phyloP scores from a whole-genome alignment of 2,797 vertebrate genomes.

The Mallotus villosus region DNA sequence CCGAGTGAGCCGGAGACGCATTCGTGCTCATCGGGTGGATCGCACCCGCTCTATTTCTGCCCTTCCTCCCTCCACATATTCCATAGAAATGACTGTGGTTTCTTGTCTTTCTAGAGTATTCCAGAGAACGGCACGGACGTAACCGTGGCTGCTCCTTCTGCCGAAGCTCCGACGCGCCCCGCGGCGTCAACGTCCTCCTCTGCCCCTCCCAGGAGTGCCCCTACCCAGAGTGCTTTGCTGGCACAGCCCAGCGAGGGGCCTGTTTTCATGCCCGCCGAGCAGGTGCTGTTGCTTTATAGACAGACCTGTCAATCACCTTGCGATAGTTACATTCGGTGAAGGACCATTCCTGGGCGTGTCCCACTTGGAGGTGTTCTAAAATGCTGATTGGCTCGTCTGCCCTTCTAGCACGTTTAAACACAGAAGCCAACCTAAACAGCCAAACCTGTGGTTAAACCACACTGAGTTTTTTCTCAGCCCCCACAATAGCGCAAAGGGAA shows the following conservation, averaged over 20 bases:
- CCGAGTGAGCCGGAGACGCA: constrained; percentile 75
- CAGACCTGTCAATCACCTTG: background rate
- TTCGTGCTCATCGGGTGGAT: background rate
- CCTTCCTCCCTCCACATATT: background rate
- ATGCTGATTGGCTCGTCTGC: no score
- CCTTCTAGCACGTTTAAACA: background rate
- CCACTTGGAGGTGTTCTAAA: no score
- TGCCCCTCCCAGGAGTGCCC: background rate
- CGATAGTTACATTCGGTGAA: background rate
- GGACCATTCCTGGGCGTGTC: no score
- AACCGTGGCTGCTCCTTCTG: constrained; percentile 18
- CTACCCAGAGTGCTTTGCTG: constrained; percentile 34
- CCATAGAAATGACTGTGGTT: background rate
- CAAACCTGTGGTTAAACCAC: background rate
- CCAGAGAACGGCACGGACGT: constrained; percentile 63
- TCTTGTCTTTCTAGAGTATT: constrained; percentile 61
- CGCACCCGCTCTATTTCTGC: background rate
- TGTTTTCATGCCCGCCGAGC: constrained; percentile 54
- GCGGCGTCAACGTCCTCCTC: background rate
- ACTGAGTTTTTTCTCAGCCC: no score
- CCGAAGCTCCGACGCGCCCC: constrained; percentile 32
- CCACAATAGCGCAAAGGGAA: background rate
- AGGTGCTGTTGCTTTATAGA: constrained; percentile 52
- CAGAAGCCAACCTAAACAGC: background rate
- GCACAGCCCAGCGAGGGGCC: constrained; percentile 43